Evolutionary conservation across 2,113 vertebrate genomes (phyloP).

Genomic region (Nibea coibor): DNA sequence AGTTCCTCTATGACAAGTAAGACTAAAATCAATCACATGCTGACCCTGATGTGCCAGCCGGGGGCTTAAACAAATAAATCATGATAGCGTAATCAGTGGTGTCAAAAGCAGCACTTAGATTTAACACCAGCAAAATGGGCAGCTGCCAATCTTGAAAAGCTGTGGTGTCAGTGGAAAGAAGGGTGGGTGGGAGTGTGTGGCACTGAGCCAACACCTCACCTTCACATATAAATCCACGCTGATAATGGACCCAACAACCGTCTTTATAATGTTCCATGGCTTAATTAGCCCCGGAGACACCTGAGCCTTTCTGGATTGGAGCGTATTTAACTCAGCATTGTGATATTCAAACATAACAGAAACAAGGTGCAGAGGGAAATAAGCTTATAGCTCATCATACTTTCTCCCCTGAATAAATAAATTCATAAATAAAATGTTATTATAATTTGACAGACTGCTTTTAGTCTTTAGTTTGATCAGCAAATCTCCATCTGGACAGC

Average conservation of each 20-base stretch:
- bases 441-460: not conserved
- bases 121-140: constrained; percentile 4
- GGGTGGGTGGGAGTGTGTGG: not conserved
- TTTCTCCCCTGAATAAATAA: not conserved
- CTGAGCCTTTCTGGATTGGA: not conserved
- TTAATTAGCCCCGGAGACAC: not conserved
- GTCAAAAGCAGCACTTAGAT: constrained; percentile 4
- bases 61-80: not conserved
- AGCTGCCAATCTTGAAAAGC: not conserved
- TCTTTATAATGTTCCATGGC: not conserved
- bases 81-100: not conserved
- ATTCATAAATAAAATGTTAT: not conserved
- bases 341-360: not conserved
- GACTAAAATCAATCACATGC: not conserved
- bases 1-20: not conserved
- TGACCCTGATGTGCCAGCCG: not conserved
- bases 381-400: not conserved
- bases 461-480: not conserved
- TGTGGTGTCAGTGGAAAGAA: constrained; percentile 26
- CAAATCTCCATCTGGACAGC: too few relatives aligned
- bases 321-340: not conserved
- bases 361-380: not conserved
- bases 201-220: not conserved
- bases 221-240: not conserved
- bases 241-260: not conserved